Conservation (phyloP, 2,797 vertebrate species). For the Myripristis jacobus region DNA sequence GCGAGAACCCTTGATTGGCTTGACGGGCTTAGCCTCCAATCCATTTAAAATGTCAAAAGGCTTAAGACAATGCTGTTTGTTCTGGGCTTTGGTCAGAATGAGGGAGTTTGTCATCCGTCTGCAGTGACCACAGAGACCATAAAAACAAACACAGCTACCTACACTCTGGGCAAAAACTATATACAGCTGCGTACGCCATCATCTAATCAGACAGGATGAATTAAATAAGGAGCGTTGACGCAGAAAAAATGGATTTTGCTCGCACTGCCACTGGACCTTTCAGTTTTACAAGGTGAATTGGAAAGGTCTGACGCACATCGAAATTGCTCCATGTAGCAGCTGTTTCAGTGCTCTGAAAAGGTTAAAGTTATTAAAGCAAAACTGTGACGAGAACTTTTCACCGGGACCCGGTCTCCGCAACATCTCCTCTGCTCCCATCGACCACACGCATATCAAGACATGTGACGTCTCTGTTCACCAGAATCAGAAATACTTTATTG, state of each 20-base stretch:
- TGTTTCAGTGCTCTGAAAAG: no score
- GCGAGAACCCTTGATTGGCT: constrained; percentile 60
- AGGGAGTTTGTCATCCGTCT: constrained; percentile 27
- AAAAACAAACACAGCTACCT: not conserved
- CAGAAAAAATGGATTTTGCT: not conserved
- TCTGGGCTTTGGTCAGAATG: not conserved
- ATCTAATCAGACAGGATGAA: no score
- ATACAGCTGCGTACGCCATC: not conserved
- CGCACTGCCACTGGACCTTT: not conserved
- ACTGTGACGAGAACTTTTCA: no score
- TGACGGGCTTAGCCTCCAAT: constrained; percentile 61
- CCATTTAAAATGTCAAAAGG: constrained; percentile 72
- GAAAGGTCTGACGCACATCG: no score
- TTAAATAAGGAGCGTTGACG: not conserved
- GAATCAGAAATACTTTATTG: no score
- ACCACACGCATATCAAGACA: no score
- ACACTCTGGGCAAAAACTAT: not conserved
- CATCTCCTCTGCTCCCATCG: no score
- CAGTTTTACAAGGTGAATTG: not conserved
- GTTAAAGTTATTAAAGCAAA: no score
- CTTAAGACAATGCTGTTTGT: constrained; percentile 45
- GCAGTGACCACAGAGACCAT: constrained; percentile 14
- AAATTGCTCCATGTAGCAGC: no score
- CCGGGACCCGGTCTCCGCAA: no score
- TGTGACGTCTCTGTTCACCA: no score